These are phyloP conservation scores for Sycophila sp. DNA, from an alignment of 1,140 invertebrate species.

Conservation along the genomic window DNA sequence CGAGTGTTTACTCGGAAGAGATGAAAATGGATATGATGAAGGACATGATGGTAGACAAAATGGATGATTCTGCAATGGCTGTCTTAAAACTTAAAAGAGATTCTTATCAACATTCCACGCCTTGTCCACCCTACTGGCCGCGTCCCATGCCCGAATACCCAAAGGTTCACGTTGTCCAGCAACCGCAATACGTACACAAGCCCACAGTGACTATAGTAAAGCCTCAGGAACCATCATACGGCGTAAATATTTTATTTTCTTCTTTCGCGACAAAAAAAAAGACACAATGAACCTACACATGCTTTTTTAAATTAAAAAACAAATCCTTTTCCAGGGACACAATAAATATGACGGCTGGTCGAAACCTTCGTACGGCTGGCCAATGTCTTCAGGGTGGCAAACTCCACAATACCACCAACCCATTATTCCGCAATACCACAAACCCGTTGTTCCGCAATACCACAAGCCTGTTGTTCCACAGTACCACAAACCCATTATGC, in stretches of 20 bases:
- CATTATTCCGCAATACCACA: slow-evolving; percentile 47
- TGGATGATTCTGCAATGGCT: slow-evolving; percentile 38
- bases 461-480: slow-evolving; percentile 33
- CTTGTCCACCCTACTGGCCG: slow-evolving; percentile 53
- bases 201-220: slow-evolving; percentile 42
- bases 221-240: slow-evolving; percentile 39
- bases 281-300: neutral
- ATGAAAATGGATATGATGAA: slow-evolving; percentile 41
- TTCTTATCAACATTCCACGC: slow-evolving; percentile 39
- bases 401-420: slow-evolving; percentile 29
- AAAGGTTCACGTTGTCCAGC: slow-evolving; percentile 22
- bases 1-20: slow-evolving; percentile 49
- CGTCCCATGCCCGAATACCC: slow-evolving; percentile 16
- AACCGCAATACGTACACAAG: slow-evolving; percentile 33
- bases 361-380: slow-evolving; percentile 5
- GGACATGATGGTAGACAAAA: slow-evolving; percentile 35
- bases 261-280: neutral
- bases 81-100: slow-evolving; percentile 56
- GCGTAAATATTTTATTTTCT: slow-evolving; percentile 14
- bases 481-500: slow-evolving; percentile 34
- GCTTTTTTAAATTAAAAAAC: neutral
- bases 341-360: neutral
- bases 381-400: neutral
- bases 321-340: no score
- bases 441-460: slow-evolving; percentile 48